phyloP scores from a whole-genome alignment of 2,797 vertebrate species.

The Graptemys geographica region DNA sequence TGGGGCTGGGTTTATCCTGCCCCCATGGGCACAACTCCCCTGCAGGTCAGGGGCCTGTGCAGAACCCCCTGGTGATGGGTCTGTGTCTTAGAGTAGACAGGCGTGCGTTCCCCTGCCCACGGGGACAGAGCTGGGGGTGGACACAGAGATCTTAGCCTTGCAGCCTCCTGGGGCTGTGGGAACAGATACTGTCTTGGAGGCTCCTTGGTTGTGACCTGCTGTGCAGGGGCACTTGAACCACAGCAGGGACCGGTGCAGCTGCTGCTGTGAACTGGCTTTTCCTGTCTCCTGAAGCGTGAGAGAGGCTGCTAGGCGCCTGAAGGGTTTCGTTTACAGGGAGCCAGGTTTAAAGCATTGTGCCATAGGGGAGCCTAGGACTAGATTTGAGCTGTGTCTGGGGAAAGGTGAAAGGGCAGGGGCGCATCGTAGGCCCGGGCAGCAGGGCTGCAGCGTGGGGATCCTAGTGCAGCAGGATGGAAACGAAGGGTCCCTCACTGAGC shows the following conservation, averaged over 20 bases:
- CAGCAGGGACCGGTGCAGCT: no score
- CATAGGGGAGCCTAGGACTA: neutral
- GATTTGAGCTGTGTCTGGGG: fast-evolving
- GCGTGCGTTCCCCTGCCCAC: neutral
- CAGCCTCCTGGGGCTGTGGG: neutral
- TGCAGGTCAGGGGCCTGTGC: neutral
- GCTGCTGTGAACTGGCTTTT: neutral
- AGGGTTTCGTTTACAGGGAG: no score
- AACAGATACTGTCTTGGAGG: neutral
- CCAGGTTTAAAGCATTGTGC: neutral
- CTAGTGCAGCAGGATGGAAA: neutral
- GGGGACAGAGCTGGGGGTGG: neutral
- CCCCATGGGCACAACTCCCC: neutral
- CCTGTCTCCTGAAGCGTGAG: neutral
- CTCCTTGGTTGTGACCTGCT: neutral
- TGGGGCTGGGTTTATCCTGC: neutral
- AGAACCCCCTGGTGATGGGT: neutral
- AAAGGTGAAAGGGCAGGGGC: neutral
- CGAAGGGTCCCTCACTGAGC: neutral
- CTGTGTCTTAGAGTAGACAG: neutral
- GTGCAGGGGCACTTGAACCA: neutral
- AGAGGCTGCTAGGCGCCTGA: no score
- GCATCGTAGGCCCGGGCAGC: neutral
- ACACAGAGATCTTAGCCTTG: neutral
- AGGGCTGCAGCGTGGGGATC: neutral